Conservation (phyloP, 2,797 vertebrate species). For the Zenarchopterus dispar region DNA sequence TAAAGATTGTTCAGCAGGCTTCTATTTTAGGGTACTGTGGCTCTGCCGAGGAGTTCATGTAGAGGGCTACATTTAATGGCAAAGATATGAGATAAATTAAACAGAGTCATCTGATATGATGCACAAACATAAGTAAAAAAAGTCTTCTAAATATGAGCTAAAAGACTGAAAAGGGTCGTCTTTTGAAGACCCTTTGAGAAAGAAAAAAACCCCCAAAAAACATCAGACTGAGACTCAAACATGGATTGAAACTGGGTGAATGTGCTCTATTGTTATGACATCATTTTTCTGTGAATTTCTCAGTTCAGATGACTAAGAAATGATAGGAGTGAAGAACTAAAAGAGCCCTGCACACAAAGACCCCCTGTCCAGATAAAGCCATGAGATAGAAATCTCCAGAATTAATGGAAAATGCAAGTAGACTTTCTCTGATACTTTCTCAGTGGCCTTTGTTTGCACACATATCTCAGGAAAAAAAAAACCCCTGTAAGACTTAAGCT, state of each 20-base stretch:
- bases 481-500: conserved; percentile 54
- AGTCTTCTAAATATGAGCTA: conserved; percentile 11
- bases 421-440: conserved; percentile 50
- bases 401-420: conserved; percentile 56
- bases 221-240: conserved; percentile 21
- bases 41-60: too few relatives aligned
- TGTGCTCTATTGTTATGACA: conserved; percentile 45
- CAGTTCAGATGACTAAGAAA: conserved; percentile 48
- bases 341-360: conserved; percentile 37
- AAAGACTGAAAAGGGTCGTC: conserved; percentile 6
- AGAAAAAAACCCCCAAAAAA: neutral
- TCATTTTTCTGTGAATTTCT: conserved; percentile 45
- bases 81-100: too few relatives aligned
- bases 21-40: too few relatives aligned
- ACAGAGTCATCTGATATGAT: conserved; percentile 5
- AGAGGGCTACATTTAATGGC: too few relatives aligned
- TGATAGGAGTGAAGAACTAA: conserved; percentile 25
- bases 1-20: too few relatives aligned
- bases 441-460: conserved; percentile 63
- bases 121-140: conserved; percentile 8
- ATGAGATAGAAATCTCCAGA: conserved; percentile 52
- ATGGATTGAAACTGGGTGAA: conserved; percentile 51
- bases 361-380: conserved; percentile 42
- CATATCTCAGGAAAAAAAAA: conserved; percentile 51
- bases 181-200: conserved; percentile 20